Base-by-base conservation (phyloP, 2,888 invertebrate genomes). In the Caradrina clavipalpis region DNA sequence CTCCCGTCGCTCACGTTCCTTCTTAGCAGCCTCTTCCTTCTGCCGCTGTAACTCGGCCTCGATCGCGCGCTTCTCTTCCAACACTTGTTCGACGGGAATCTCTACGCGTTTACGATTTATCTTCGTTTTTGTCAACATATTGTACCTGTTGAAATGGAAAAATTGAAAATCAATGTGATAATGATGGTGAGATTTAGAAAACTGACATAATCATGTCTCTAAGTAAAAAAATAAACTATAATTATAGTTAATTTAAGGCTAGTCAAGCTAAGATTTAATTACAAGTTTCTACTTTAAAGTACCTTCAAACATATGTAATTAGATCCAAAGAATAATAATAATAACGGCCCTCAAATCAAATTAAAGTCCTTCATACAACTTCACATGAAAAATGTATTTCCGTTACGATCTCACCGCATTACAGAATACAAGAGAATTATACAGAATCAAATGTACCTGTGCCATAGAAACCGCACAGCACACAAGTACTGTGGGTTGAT, bases 111-210 rank as follows among this genome's bases (percentile, higher is more conserved):
- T 91, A 61, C 95, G 94, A 2, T 93, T 92, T 11, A 91, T 91
- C 86, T 95, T 95, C 0, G 96, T 96, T 72, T 92, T 93, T 0
- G 96, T 95, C 51, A 96, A 78, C 92, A 96, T 93, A 86, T 91
- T 95, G 87, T 94, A 95, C 73, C 96, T 96, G 77, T 26, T 53
- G 26, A 26, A 51, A 26, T 2, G 54, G 35, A 45, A 45, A 0
- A 45, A 39, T 35, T 8, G 8, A 35, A 8, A 35, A 35, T 35
- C 35, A 39, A 2, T 39, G 39, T 1, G 39, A 2, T 39, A 10
- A 35, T 35, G 39, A 11, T 8, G 2, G 13, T 39, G 35, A 8
- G 35, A 35, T 35, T 8, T 35, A 8, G 35, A 35, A 35, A 35
- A 35, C 35, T 8, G 35, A 35, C 8, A 35, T 35, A 35, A 8